These are phyloP conservation scores for Hypsopygia costalis DNA, from an alignment of 2,888 invertebrate genomes.

Conservation along the genomic window DNA sequence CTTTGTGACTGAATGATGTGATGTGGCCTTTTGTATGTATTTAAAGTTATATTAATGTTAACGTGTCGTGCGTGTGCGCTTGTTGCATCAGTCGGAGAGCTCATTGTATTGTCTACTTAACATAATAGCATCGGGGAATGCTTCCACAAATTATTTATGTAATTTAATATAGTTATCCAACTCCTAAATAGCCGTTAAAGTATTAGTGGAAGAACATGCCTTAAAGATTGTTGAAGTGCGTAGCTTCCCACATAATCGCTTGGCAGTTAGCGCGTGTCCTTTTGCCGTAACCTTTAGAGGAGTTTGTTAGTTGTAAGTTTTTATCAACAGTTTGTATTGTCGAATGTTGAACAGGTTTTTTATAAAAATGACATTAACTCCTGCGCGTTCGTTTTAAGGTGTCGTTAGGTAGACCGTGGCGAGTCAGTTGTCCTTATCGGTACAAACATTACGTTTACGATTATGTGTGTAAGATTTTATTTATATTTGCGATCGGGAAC, in stretches of 20 bases:
- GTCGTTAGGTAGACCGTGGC: constrained; percentile 49
- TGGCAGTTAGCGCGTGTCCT: constrained; percentile 46
- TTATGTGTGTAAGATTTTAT: constrained; percentile 57
- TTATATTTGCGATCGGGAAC: constrained; percentile 74
- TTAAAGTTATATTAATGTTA: constrained; percentile 60
- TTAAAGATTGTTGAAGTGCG: constrained; percentile 32
- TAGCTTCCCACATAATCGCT: constrained; percentile 54
- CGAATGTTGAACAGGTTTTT: constrained; percentile 66
- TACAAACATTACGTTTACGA: constrained; percentile 69
- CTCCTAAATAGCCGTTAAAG: constrained; percentile 59
- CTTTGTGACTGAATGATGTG: constrained; percentile 80
- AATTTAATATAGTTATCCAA: constrained; percentile 38
- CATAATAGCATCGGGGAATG: constrained; percentile 49
- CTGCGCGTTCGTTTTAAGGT: constrained; percentile 70
- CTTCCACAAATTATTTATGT: constrained; percentile 65
- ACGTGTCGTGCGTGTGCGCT: constrained; percentile 65
- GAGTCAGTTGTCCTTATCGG: constrained; percentile 70
- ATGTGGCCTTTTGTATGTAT: constrained; percentile 78
- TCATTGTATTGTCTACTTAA: constrained; percentile 53
- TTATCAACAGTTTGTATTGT: constrained; percentile 73
- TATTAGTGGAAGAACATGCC: constrained; percentile 61
- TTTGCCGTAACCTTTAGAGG: constrained; percentile 45
- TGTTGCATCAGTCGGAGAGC: constrained; percentile 65
- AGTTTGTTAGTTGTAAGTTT: constrained; percentile 73
- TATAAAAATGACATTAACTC: constrained; percentile 60